Evolutionary conservation across 2,888 invertebrate species (phyloP).

Genomic region (Microplitis deprimator): DNA sequence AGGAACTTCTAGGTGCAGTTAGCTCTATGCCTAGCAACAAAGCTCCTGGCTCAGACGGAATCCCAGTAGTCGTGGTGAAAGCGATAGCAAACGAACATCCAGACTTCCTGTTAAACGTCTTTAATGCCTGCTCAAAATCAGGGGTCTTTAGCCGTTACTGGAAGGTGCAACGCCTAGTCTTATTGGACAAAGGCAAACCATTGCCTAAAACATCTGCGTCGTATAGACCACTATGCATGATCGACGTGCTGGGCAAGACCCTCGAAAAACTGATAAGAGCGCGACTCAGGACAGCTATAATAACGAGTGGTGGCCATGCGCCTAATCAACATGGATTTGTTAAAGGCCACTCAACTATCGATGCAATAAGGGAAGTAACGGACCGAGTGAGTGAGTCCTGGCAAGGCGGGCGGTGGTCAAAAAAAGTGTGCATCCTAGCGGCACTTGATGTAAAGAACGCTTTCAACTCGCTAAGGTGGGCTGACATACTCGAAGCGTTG

Average conservation of each 20-base stretch:
- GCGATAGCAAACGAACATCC: not conserved
- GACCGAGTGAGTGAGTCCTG: too few species aligned
- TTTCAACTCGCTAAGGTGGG: not conserved
- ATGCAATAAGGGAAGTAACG: too few species aligned
- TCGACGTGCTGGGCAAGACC: conserved; percentile 22
- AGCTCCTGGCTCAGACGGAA: too few species aligned
- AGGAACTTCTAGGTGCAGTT: too few species aligned
- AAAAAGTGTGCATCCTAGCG: too few species aligned
- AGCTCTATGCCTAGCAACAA: too few species aligned
- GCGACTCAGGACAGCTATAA: conserved; percentile 39
- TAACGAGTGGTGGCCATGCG: conserved; percentile 36
- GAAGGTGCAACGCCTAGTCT: conserved; percentile 42
- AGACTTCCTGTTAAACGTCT: conserved; percentile 37
- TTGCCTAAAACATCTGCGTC: conserved; percentile 27
- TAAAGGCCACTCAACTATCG: not conserved
- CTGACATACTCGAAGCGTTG: not conserved
- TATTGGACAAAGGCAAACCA: not conserved
- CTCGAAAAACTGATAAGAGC: conserved; percentile 29
- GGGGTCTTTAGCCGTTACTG: not conserved
- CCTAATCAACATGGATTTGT: conserved; percentile 30
- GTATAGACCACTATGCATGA: conserved; percentile 44
- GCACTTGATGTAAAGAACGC: not conserved
- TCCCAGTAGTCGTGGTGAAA: too few species aligned
- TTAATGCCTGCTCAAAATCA: conserved; percentile 33
- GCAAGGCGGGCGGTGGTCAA: not conserved